These are phyloP conservation scores for Mastacembelus armatus DNA, from an alignment of 2,797 vertebrate species.

Conservation along the genomic window DNA sequence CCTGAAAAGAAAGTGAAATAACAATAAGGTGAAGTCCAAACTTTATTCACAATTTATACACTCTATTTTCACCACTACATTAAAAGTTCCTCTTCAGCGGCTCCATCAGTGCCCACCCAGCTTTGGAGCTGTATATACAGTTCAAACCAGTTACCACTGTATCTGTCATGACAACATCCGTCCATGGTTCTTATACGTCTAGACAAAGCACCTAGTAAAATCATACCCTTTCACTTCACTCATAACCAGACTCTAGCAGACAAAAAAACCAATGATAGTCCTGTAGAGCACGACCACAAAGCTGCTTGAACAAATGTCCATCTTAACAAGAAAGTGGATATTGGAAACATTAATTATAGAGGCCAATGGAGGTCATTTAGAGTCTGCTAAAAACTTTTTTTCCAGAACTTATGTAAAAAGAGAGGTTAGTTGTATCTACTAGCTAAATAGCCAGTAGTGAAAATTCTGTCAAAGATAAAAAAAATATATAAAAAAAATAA, in stretches of 20 bases:
- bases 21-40: conserved; percentile 61
- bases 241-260: conserved; percentile 32
- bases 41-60: conserved; percentile 85
- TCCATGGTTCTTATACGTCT: conserved; percentile 38
- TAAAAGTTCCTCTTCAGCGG: conserved; percentile 34
- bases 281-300: conserved; percentile 40
- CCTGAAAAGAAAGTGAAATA: conserved; percentile 22
- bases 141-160: conserved; percentile 45
- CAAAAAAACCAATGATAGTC: conserved; percentile 52
- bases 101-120: conserved; percentile 33
- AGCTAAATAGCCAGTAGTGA: no score
- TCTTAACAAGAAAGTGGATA: conserved; percentile 25
- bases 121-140: conserved; percentile 40
- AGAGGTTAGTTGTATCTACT: not conserved
- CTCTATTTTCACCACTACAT: conserved; percentile 59
- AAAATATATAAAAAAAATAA: no score
- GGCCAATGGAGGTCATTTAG: not conserved
- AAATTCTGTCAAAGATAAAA: no score
- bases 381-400: not conserved
- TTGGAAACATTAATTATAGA: no score
- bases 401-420: not conserved
- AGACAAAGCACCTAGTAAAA: conserved; percentile 65
- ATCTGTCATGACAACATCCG: conserved; percentile 21
- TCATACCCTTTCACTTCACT: conserved; percentile 27
- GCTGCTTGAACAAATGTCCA: conserved; percentile 42